These are phyloP conservation scores for Saturnia pavonia DNA, from an alignment of 2,888 invertebrate species.

Conservation along the genomic window DNA sequence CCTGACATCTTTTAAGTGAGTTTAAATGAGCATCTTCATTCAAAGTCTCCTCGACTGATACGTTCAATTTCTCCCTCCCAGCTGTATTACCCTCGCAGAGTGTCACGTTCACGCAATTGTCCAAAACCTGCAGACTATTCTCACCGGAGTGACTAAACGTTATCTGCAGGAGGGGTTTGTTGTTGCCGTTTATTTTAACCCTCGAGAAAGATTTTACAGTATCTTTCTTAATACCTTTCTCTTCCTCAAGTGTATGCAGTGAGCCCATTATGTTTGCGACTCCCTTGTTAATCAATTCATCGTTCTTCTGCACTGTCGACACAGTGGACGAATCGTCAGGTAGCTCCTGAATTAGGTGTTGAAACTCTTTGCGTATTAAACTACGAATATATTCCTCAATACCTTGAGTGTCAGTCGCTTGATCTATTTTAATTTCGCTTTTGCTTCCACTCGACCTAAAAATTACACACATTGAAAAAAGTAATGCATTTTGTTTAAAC, in stretches of 20 bases:
- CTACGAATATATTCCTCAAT: slow-evolving; percentile 72
- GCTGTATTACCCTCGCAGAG: slow-evolving; percentile 51
- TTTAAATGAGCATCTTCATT: slow-evolving; percentile 61
- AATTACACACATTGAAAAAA: slow-evolving; percentile 20
- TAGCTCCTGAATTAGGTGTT: slow-evolving; percentile 59
- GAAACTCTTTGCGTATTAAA: slow-evolving; percentile 68
- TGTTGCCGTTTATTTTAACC: slow-evolving; percentile 73
- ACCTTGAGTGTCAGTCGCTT: slow-evolving; percentile 67
- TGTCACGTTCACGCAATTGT: slow-evolving; percentile 71
- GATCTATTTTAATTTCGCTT: slow-evolving; percentile 54
- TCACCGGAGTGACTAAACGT: slow-evolving; percentile 68
- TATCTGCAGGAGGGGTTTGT: slow-evolving; percentile 70
- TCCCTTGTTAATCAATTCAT: slow-evolving; percentile 62
- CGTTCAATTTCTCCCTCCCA: slow-evolving; percentile 51
- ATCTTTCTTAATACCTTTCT: slow-evolving; percentile 44
- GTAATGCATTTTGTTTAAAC: background rate
- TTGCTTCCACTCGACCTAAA: slow-evolving; percentile 39
- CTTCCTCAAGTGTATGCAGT: slow-evolving; percentile 46
- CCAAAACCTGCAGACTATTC: slow-evolving; percentile 68
- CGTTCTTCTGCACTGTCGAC: slow-evolving; percentile 38
- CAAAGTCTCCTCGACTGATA: slow-evolving; percentile 55
- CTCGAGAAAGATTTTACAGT: slow-evolving; percentile 61
- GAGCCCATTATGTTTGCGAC: slow-evolving; percentile 64
- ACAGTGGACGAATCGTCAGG: slow-evolving; percentile 49
- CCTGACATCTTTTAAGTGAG: slow-evolving; percentile 74